These are phyloP conservation scores for Anguilla rostrata DNA, from an alignment of 2,113 vertebrate species.

Conservation along the genomic window DNA sequence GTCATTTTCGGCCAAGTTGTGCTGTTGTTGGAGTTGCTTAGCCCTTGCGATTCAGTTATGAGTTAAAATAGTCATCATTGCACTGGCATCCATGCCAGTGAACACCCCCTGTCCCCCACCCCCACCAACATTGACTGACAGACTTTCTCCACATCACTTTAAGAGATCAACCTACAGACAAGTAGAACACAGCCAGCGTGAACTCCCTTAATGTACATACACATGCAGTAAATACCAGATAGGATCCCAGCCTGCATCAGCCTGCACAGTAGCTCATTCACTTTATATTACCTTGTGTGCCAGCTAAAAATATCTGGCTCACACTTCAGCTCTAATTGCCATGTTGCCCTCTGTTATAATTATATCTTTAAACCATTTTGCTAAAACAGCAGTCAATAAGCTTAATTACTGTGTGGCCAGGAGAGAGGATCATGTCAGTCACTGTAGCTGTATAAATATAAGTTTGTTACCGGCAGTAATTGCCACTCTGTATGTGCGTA, in stretches of 20 bases:
- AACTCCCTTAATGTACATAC: neutral
- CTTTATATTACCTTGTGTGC: constrained; percentile 56
- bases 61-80: neutral
- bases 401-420: constrained; percentile 69
- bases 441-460: constrained; percentile 65
- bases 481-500: constrained; percentile 52
- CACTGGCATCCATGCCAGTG: neutral
- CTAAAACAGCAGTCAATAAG: constrained; percentile 65
- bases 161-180: neutral
- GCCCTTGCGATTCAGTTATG: neutral
- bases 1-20: neutral
- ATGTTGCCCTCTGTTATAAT: constrained; percentile 67
- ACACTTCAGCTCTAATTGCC: constrained; percentile 70
- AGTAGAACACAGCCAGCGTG: neutral
- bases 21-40: neutral
- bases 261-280: constrained; percentile 63
- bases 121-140: too few relatives aligned
- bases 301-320: constrained; percentile 71
- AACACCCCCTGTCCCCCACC: too few relatives aligned
- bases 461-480: constrained; percentile 56
- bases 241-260: neutral
- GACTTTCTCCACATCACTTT: neutral
- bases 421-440: constrained; percentile 65
- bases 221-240: constrained; percentile 7
- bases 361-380: constrained; percentile 57